Percentiles rank a stretch among this genome's conserved stretches.
Conservation (phyloP, 2,113 vertebrate genomes). For the Aleadryas rufinucha region DNA sequence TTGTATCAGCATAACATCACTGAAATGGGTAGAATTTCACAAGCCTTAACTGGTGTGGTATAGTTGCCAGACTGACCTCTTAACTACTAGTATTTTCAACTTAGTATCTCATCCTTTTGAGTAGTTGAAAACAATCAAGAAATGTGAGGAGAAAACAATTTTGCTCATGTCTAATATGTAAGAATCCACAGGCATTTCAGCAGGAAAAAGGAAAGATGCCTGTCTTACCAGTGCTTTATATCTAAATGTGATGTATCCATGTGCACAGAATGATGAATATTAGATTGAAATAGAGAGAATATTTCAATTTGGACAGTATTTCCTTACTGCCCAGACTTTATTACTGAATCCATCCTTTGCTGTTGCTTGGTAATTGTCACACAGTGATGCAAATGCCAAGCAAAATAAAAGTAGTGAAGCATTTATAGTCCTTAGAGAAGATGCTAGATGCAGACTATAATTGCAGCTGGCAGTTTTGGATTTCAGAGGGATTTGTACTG, state of each 20-base stretch:
- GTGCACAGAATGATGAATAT: not conserved
- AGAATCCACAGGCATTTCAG: not conserved
- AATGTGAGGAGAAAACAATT: not conserved
- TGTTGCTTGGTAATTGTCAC: not conserved
- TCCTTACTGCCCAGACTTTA: not conserved
- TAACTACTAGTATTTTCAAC: not conserved
- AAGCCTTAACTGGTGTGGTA: not conserved
- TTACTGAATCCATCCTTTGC: not conserved
- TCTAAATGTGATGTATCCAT: not conserved
- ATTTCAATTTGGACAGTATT: not conserved
- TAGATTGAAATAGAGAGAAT: not conserved
- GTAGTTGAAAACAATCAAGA: not conserved
- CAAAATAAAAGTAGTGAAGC: slow-evolving; percentile 12
- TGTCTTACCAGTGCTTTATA: not conserved
- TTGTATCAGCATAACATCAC: not conserved
- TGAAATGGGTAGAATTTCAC: not conserved
- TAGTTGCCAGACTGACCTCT: not conserved
- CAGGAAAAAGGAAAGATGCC: not conserved
- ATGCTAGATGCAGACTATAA: slow-evolving; percentile 20
- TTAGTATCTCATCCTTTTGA: not conserved
- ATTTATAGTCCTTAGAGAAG: slow-evolving; percentile 31
- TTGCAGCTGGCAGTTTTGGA: slow-evolving; percentile 43
- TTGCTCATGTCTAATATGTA: not conserved
- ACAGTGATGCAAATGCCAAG: slow-evolving; percentile 6
- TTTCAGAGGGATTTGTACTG: slow-evolving; percentile 38